Percentiles rank a stretch among this genome's conserved stretches.
Evolutionary conservation across 2,797 vertebrate genomes (phyloP).

Genomic region (Oreochromis mossambicus): DNA sequence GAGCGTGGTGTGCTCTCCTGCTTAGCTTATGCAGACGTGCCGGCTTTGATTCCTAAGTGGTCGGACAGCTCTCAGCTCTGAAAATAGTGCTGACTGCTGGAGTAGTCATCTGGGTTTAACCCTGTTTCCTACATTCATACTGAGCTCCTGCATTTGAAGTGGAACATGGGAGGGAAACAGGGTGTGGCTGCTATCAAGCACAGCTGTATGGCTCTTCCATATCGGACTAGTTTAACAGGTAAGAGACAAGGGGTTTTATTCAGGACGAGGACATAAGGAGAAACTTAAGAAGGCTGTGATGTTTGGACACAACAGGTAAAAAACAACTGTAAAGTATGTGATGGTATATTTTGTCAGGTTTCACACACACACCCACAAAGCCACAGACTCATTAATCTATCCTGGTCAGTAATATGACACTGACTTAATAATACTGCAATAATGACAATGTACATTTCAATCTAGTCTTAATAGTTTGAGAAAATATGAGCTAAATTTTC

Average conservation of each 20-base stretch:
- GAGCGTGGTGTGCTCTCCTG: constrained; percentile 15
- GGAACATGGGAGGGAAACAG: constrained; percentile 33
- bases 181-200: constrained; percentile 26
- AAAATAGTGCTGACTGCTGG: constrained; percentile 68
- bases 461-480: background rate
- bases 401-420: background rate
- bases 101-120: constrained; percentile 75
- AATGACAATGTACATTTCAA: background rate
- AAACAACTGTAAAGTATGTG: constrained; percentile 47
- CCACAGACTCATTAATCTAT: background rate
- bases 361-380: constrained; percentile 3
- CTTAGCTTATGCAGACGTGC: constrained; percentile 54
- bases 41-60: constrained; percentile 60
- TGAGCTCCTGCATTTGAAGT: constrained; percentile 55
- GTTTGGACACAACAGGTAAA: constrained; percentile 35
- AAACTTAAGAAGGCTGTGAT: background rate
- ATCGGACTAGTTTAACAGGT: background rate
- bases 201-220: constrained; percentile 5
- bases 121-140: constrained; percentile 65
- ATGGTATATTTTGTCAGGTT: constrained; percentile 17
- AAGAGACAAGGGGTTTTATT: background rate
- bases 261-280: background rate
- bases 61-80: constrained; percentile 59
- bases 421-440: background rate
- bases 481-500: background rate